phyloP scores from a whole-genome alignment of 1,140 invertebrate species.

The Platorchestia sp. region DNA sequence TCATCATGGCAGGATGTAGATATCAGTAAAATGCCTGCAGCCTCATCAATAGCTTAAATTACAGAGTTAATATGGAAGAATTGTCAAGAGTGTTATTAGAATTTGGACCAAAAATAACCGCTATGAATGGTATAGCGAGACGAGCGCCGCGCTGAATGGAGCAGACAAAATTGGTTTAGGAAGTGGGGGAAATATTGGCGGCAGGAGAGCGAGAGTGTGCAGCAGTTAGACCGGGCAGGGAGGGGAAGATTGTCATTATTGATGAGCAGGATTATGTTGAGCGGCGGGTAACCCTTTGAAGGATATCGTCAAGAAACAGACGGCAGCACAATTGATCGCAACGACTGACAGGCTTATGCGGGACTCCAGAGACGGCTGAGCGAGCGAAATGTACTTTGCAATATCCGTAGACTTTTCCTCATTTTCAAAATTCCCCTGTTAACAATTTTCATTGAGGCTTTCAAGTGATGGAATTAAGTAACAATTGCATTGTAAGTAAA shows the following conservation, averaged over 20 bases:
- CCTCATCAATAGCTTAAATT: too few relatives aligned
- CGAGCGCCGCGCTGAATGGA: too few relatives aligned
- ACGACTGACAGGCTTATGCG: background rate
- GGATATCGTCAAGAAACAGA: conserved; percentile 7
- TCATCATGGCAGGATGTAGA: too few relatives aligned
- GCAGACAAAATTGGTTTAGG: background rate
- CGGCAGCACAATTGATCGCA: background rate
- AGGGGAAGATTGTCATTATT: background rate
- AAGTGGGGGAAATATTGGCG: background rate
- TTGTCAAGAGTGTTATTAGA: too few relatives aligned
- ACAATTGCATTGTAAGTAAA: too few relatives aligned
- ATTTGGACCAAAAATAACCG: too few relatives aligned
- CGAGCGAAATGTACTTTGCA: background rate
- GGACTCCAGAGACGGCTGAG: background rate
- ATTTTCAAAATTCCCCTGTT: too few relatives aligned
- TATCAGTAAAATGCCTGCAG: too few relatives aligned
- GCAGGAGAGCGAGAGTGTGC: background rate
- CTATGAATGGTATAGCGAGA: too few relatives aligned
- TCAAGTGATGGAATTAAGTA: too few relatives aligned
- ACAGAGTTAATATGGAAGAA: too few relatives aligned
- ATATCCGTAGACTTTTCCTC: background rate
- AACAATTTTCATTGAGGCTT: too few relatives aligned
- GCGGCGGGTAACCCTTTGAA: background rate
- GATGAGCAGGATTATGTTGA: background rate
- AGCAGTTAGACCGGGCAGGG: background rate